Evolutionary conservation across 2,888 invertebrate genomes (phyloP), one percentile per base, ranked within the genome.

Genomic region (Cataglyphis rosenhaueri): DNA sequence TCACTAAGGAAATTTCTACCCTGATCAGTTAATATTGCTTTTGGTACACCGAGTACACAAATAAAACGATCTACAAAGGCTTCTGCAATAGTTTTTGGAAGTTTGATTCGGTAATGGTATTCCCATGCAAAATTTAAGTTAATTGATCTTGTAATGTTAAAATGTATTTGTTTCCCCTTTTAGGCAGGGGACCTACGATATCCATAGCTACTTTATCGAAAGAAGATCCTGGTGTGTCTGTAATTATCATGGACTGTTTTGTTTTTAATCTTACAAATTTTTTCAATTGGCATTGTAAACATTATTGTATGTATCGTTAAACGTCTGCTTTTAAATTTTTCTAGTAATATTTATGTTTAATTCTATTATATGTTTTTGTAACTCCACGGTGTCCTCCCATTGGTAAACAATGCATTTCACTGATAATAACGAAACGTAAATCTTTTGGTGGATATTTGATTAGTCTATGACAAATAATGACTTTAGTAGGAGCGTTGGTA

Each of bases 161-260:
- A 32, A 32, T 32, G 6, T 32, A 32, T 32, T 32, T 0, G 6
- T 32, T 32, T 32, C 32, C 0, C 6, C 6, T 32, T 32, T 32
- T 32, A 32, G 6, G 6, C 6, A 32, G 6, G 0, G 32, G 0
- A 6, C 32, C 32, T 32, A 6, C 35, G 18, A 62, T 62, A 35
- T n/a, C 62, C 62, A 62, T 38, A 6, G 62, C n/a, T 2, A 62
- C 62, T 35, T 62, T 61, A 32, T 61, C 59, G 15, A 61, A 32
- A 3, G 32, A 10, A 1, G 59, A 10, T 15, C 18, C 18, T 18
- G 18, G 32, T 3, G 29, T 61, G 6, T 61, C 15, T 12, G 18
- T 61, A 1, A 61, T 29, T 18, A 61, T 15, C 15, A 61, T 61
- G 0, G 32, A 15, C 0, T 66, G 25, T 66, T 64, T 38, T 21